Conservation (phyloP, 2,888 invertebrate genomes). For the Dryocosmus kuriphilus region DNA sequence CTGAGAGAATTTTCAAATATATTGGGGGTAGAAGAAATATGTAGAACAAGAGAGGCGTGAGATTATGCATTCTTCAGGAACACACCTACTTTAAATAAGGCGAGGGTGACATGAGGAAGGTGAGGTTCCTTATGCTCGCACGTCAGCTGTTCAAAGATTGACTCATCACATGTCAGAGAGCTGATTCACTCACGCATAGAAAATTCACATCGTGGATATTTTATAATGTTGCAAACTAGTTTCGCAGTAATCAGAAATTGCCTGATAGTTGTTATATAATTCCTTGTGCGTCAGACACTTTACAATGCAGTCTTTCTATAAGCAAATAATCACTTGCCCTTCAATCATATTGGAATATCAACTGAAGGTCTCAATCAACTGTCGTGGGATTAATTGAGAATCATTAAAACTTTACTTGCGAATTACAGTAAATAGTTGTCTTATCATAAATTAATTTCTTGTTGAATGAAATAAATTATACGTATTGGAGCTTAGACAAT, state of each 20-base stretch:
- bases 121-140: slow-evolving; percentile 31
- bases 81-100: slow-evolving; percentile 27
- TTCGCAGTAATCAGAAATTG: slow-evolving; percentile 41
- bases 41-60: slow-evolving; percentile 17
- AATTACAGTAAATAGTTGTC: background rate
- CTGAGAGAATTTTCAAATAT: background rate
- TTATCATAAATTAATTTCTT: background rate
- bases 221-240: slow-evolving; percentile 46
- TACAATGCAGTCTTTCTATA: background rate
- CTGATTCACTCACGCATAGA: slow-evolving; percentile 40
- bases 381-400: background rate
- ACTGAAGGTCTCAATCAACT: background rate
- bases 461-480: background rate
- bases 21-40: slow-evolving; percentile 1
- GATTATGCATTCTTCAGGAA: slow-evolving; percentile 28
- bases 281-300: background rate
- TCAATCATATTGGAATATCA: background rate
- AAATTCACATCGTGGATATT: slow-evolving; percentile 43
- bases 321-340: background rate
- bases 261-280: slow-evolving; percentile 8
- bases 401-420: background rate
- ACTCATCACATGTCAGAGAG: slow-evolving; percentile 46
- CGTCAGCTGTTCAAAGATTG: slow-evolving; percentile 43
- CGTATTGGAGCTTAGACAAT: no score
- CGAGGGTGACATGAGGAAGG: slow-evolving; percentile 40